These are phyloP conservation scores for Micromussa lordhowensis DNA, from an alignment of 92 coral and sea anemone genomes.

Conservation along the genomic window DNA sequence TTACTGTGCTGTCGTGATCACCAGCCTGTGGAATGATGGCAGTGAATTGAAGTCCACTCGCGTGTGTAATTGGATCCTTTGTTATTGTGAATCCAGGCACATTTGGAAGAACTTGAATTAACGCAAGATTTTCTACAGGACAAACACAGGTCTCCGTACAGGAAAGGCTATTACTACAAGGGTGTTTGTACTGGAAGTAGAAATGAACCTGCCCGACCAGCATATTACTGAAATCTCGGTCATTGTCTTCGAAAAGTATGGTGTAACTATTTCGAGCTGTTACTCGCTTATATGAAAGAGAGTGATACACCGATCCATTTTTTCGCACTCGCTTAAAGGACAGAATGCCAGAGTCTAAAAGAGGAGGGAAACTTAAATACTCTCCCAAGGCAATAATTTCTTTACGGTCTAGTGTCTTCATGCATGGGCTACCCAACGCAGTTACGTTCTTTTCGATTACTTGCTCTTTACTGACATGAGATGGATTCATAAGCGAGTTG, in stretches of 20 bases:
- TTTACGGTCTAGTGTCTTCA: slow-evolving; percentile 8
- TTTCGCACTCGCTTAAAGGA: slow-evolving; percentile 12
- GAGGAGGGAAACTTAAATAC: slow-evolving; percentile 26
- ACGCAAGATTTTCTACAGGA: slow-evolving; percentile 30
- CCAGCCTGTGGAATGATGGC: too few species aligned
- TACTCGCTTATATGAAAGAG: slow-evolving; percentile 27
- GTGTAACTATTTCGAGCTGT: slow-evolving; percentile 38
- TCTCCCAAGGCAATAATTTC: slow-evolving; percentile 21
- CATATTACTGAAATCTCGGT: background rate
- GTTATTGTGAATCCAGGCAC: too few species aligned
- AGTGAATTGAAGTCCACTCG: too few species aligned
- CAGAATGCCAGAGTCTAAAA: background rate
- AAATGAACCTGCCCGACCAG: slow-evolving; percentile 49
- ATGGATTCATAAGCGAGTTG: background rate
- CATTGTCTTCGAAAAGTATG: slow-evolving; percentile 13
- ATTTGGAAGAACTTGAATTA: slow-evolving; percentile 28
- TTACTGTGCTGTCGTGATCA: too few species aligned
- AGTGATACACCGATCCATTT: slow-evolving; percentile 18
- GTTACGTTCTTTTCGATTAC: slow-evolving; percentile 18
- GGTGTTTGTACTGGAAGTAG: slow-evolving; percentile 33
- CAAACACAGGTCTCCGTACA: slow-evolving; percentile 39
- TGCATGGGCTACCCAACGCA: slow-evolving; percentile 33
- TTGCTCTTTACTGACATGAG: slow-evolving; percentile 26
- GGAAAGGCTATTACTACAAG: slow-evolving; percentile 26
- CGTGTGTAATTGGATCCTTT: too few species aligned